Evolutionary conservation across 2,797 vertebrate genomes (phyloP).

Genomic region (Urophycis tenuis): DNA sequence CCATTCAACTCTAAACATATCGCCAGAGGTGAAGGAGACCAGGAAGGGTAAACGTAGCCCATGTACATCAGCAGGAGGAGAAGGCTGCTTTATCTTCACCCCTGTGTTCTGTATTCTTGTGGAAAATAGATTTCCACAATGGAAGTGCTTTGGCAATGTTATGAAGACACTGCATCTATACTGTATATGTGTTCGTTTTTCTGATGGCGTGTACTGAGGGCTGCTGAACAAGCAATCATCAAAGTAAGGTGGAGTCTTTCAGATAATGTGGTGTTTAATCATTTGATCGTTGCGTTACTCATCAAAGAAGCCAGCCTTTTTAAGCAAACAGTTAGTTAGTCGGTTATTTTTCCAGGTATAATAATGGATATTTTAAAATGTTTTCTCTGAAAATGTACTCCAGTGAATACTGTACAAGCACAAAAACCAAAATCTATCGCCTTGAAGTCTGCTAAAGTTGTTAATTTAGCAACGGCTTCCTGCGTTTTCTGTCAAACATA

Average conservation of each 20-base stretch:
- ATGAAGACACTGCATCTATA: constrained; percentile 2
- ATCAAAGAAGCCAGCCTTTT: constrained; percentile 16
- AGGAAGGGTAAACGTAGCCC: not conserved
- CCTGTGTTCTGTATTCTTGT: not conserved
- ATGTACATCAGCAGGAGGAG: not conserved
- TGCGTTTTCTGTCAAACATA: not conserved
- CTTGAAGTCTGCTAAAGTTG: not conserved
- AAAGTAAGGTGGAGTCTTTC: not conserved
- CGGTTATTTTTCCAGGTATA: not conserved
- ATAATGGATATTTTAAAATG: not conserved
- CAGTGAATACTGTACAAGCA: not conserved
- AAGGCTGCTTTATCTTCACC: not conserved
- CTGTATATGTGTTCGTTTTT: not conserved
- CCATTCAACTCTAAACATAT: not conserved
- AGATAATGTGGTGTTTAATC: not conserved
- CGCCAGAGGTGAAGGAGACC: not conserved
- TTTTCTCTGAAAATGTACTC: not conserved
- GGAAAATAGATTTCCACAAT: not conserved
- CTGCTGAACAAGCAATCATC: not conserved
- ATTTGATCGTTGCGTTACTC: constrained; percentile 25
- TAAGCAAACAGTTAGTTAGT: not conserved
- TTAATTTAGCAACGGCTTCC: not conserved
- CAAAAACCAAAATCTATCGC: not conserved
- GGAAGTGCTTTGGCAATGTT: not conserved
- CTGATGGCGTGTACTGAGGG: not conserved